A percentile compares a stretch with the other conserved stretches of the same genome.
These are phyloP conservation scores for Drosophila ficusphila DNA, from an alignment of 1,140 invertebrate species.

Conservation along the genomic window DNA sequence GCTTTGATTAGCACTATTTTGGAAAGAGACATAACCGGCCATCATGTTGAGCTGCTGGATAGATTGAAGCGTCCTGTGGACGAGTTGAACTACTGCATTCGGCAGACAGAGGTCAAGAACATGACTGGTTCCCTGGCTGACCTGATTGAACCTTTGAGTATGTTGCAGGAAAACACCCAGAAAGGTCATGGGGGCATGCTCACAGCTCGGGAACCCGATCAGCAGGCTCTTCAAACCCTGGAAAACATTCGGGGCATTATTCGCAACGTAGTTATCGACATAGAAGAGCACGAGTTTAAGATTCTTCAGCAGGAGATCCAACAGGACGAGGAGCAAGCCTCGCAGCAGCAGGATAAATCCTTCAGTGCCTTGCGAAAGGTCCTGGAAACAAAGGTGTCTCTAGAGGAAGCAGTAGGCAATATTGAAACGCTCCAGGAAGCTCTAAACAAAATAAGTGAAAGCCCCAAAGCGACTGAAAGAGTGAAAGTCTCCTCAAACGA, in stretches of 20 bases:
- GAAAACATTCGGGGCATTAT: constrained; percentile 71
- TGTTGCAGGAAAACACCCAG: constrained; percentile 67
- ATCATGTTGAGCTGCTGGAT: constrained; percentile 70
- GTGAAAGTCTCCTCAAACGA: constrained; percentile 48
- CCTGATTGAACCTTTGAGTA: constrained; percentile 80
- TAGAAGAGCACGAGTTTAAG: constrained; percentile 78
- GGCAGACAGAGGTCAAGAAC: constrained; percentile 79
- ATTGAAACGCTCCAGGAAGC: constrained; percentile 62
- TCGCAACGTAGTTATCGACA: constrained; percentile 70
- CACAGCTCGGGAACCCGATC: constrained; percentile 50
- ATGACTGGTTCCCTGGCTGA: constrained; percentile 75
- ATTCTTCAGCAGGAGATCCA: constrained; percentile 76
- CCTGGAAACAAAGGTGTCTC: constrained; percentile 67
- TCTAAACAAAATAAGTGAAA: constrained; percentile 52
- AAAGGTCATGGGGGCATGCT: constrained; percentile 61
- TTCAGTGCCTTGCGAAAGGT: constrained; percentile 69
- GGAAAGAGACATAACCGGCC: constrained; percentile 71
- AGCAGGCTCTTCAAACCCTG: constrained; percentile 54
- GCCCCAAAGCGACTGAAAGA: constrained; percentile 20
- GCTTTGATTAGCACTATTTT: constrained; percentile 72
- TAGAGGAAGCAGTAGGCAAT: constrained; percentile 63
- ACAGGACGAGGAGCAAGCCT: constrained; percentile 61
- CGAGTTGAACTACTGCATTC: constrained; percentile 82
- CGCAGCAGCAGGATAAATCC: constrained; percentile 69
- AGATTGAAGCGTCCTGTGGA: constrained; percentile 76